A percentile compares a stretch with the other conserved stretches of the same genome.
These are phyloP conservation scores for Hippolais icterina DNA, from an alignment of 2,113 vertebrate species.

Conservation along the genomic window DNA sequence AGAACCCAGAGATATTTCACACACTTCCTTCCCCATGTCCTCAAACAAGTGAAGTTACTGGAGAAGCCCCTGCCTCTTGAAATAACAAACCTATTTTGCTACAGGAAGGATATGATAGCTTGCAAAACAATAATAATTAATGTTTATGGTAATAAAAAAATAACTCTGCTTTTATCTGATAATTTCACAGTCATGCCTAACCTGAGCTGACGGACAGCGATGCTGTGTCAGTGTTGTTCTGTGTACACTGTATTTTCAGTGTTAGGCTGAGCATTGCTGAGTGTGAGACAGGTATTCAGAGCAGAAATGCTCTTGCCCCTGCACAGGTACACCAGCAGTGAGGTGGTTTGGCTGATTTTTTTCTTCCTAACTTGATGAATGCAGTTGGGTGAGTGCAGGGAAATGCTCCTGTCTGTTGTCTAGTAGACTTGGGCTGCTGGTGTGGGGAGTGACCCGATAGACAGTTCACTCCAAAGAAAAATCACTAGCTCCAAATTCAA, in stretches of 20 bases:
- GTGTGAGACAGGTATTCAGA: rapidly evolving
- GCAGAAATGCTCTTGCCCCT: neutral
- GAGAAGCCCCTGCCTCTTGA: neutral
- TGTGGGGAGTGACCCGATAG: neutral
- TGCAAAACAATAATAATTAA: neutral
- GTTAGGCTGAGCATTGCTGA: neutral
- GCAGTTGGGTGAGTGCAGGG: neutral
- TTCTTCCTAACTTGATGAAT: neutral
- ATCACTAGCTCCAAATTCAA: neutral
- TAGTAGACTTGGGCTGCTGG: neutral
- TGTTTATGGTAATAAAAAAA: neutral
- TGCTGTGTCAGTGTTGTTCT: neutral
- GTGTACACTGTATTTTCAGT: neutral
- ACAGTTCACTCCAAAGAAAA: neutral
- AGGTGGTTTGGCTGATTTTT: neutral
- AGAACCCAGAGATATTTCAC: neutral
- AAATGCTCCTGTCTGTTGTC: neutral
- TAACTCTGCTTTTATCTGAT: neutral
- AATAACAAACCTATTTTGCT: neutral
- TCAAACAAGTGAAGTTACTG: neutral
- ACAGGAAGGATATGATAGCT: no score
- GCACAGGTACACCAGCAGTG: neutral
- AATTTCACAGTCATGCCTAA: neutral
- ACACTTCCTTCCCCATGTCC: neutral
- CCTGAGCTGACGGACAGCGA: neutral